Evolutionary conservation across 2,113 vertebrate genomes (phyloP).

Genomic region (Opisthocomus hoazin): DNA sequence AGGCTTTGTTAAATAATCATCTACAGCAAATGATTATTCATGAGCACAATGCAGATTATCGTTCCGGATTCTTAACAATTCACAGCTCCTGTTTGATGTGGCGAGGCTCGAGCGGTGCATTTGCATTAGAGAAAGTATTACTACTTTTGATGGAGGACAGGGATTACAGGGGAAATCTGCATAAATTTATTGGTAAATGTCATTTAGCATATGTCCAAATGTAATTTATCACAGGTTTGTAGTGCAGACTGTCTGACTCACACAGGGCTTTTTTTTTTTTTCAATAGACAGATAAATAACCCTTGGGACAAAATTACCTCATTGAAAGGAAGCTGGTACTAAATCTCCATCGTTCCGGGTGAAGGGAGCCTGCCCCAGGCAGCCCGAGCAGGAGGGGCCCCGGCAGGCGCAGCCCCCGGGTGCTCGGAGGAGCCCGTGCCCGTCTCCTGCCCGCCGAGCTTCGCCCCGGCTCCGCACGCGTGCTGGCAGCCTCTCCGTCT

Average conservation of each 20-base stretch:
- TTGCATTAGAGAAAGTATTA: constrained; percentile 42
- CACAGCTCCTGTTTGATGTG: constrained; percentile 39
- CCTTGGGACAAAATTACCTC: constrained; percentile 16
- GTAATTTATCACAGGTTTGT: constrained; percentile 10
- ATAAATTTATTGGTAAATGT: constrained; percentile 54
- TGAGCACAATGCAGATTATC: constrained; percentile 26
- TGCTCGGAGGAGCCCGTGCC: not conserved
- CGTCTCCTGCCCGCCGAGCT: not conserved
- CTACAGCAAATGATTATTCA: constrained; percentile 29
- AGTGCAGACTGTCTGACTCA: constrained; percentile 37
- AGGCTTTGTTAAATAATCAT: not conserved
- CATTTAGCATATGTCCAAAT: constrained; percentile 46
- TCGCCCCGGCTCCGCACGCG: not conserved
- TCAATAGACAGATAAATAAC: constrained; percentile 11
- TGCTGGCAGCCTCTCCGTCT: not conserved
- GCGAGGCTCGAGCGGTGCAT: not conserved
- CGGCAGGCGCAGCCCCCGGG: not conserved
- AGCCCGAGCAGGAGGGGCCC: not conserved
- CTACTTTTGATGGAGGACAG: constrained; percentile 47
- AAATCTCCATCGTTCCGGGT: not conserved
- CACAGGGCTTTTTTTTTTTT: not conserved
- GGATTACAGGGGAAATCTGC: constrained; percentile 61
- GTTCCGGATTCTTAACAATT: not conserved
- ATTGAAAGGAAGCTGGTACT: not conserved
- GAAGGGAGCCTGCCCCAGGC: not conserved